Percentiles rank a stretch among this genome's conserved stretches.
These are phyloP conservation scores for Drosophila fungiperda DNA, from an alignment of 2,888 invertebrate species.

Conservation along the genomic window DNA sequence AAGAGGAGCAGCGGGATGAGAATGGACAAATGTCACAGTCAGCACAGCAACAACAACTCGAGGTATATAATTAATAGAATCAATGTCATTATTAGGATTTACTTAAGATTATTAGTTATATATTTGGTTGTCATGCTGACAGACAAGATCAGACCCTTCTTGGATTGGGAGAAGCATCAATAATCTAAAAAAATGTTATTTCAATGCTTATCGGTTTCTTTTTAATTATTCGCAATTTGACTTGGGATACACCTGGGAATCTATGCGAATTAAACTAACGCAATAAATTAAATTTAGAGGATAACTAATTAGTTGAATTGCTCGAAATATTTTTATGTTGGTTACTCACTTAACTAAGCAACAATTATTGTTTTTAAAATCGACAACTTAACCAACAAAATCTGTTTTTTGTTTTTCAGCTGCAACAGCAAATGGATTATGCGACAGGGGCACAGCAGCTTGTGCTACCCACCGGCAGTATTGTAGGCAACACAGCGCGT, in stretches of 20 bases:
- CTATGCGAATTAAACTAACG: no score
- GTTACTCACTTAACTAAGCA: neutral
- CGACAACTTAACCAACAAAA: neutral
- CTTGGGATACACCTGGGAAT: no score
- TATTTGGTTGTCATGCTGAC: no score
- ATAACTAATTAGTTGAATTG: neutral
- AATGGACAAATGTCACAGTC: constrained; percentile 49
- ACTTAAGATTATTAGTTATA: no score
- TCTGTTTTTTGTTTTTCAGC: constrained; percentile 1
- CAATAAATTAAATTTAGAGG: no score
- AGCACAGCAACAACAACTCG: constrained; percentile 35
- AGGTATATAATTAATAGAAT: constrained; percentile 26
- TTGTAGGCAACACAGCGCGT: constrained; percentile 74
- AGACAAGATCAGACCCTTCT: no score
- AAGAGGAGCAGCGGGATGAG: constrained; percentile 62
- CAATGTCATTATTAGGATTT: neutral
- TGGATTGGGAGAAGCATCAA: no score
- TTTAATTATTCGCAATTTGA: no score
- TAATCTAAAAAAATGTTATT: no score
- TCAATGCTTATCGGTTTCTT: no score
- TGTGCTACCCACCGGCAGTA: constrained; percentile 78
- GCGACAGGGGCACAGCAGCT: constrained; percentile 70
- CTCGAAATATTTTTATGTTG: neutral
- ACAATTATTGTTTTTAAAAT: neutral
- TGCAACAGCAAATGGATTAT: constrained; percentile 68